Base-by-base conservation (phyloP, 1,140 invertebrate species). In the Atta cephalotes region DNA sequence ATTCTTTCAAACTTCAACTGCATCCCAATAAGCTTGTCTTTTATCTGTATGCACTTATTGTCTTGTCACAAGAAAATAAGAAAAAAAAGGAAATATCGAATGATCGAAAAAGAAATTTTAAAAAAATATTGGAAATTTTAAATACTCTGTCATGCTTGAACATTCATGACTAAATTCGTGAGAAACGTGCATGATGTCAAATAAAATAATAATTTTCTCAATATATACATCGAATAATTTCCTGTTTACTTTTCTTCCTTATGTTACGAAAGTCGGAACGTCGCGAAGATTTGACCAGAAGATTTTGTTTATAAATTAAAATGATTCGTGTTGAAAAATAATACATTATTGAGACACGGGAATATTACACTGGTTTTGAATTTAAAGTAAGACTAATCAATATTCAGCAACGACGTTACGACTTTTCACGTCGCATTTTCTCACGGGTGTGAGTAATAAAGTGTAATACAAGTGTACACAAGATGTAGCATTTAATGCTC, bases 401-500 rank as follows among this genome's bases (percentile, higher is more conserved):
- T 35, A 39, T 72, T 76, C 51, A 86, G 81, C 89, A 90, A n/a
- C 5, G 68, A 82, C 70, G 76, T 88, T 76, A 31, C 56, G 85
- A 49, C 45, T 68, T 68, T 4, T 45, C n/a, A 68, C n/a, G 10
- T 66, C 31, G 28, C 63, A 45, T 89, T 89, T 85, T 81, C 77
- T 86, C 86, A 86, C 89, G 88, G 79, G 85, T 58, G 53, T 45
- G 60, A 58, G 18, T 79, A 90, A 90, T 89, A 70, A 90, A 87
- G 60, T 31, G 56, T 87, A 49, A 92, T 92, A 93, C 92, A 86
- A 92, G 89, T 93, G 85, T 96, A 96, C 96, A 96, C 96, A 96
- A 96, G 96, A 96, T 96, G 95, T 95, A 96, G 96, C 96, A 96
- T 96, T 96, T 96, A 96, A 96, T 96, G 96, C 96, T 96, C 94